Percentiles rank a stretch among this genome's conserved stretches.
These are phyloP conservation scores for Pseudanteris insignis DNA, from an alignment of 2,888 invertebrate species.

Conservation along the genomic window DNA sequence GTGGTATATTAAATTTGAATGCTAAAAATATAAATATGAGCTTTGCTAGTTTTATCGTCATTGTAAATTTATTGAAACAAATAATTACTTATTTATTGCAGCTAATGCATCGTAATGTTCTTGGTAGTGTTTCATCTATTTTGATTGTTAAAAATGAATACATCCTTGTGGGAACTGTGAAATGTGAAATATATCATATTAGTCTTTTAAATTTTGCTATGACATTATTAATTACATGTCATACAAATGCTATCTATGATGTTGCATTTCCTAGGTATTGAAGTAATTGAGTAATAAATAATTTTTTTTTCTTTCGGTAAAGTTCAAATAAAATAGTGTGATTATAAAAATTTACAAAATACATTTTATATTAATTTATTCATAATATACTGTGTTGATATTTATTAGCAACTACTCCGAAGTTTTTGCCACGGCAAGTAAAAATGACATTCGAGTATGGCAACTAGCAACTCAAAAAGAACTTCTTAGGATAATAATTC, in stretches of 20 bases:
- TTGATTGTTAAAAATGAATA: slow-evolving; percentile 71
- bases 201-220: slow-evolving; percentile 75
- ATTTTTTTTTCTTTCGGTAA: too few species aligned
- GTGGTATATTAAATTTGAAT: slow-evolving; percentile 57
- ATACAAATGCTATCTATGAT: slow-evolving; percentile 81
- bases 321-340: too few species aligned
- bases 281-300: slow-evolving; percentile 1
- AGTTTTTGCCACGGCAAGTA: slow-evolving; percentile 87
- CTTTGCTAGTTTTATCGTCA: too few species aligned
- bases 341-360: too few species aligned
- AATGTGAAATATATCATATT: slow-evolving; percentile 84
- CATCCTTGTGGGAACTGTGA: slow-evolving; percentile 79
- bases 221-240: slow-evolving; percentile 82
- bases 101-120: slow-evolving; percentile 71
- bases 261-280: slow-evolving; percentile 80
- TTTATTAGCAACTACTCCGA: slow-evolving; percentile 77
- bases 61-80: too few species aligned
- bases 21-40: not conserved
- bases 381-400: too few species aligned
- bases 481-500: slow-evolving; percentile 82
- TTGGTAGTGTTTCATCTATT: slow-evolving; percentile 80
- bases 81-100: slow-evolving; percentile 43
- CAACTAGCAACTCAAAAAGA: slow-evolving; percentile 79
- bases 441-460: slow-evolving; percentile 89
- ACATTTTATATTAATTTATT: not conserved